Percentiles rank a stretch among this genome's conserved stretches.
These are phyloP conservation scores for Sphenodon punctatus DNA, from an alignment of 2,797 vertebrate genomes.

Conservation along the genomic window DNA sequence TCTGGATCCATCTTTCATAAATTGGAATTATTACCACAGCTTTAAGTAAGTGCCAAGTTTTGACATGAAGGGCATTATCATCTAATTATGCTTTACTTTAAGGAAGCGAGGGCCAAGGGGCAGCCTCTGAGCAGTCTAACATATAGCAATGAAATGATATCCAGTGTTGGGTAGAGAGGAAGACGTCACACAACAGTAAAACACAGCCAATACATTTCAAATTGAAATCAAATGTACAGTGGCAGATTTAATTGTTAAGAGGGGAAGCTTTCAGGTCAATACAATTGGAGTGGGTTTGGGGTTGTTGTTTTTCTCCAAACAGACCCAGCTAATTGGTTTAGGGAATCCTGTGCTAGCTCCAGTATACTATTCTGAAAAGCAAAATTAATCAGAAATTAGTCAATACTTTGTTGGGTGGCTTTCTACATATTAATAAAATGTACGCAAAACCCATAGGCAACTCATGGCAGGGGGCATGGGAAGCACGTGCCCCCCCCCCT, in stretches of 20 bases:
- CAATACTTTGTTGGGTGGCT: too few species aligned
- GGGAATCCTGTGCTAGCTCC: constrained; percentile 29
- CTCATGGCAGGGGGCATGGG: too few species aligned
- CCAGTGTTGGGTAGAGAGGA: constrained; percentile 50
- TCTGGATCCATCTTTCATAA: constrained; percentile 66
- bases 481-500: too few species aligned
- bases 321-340: constrained; percentile 30
- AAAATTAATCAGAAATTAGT: constrained; percentile 57
- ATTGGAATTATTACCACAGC: constrained; percentile 51
- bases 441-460: too few species aligned
- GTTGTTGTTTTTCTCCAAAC: constrained; percentile 1
- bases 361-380: constrained; percentile 50
- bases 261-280: constrained; percentile 12
- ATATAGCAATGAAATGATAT: constrained; percentile 53
- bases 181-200: constrained; percentile 42
- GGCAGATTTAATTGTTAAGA: constrained; percentile 55
- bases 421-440: too few species aligned
- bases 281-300: neutral
- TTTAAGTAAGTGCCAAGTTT: constrained; percentile 55
- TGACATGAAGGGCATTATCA: constrained; percentile 55
- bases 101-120: constrained; percentile 54
- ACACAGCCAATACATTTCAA: constrained; percentile 43
- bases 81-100: constrained; percentile 66
- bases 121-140: constrained; percentile 58
- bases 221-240: constrained; percentile 41